Evolutionary conservation across 2,797 vertebrate genomes (phyloP).

Genomic region (Mallotus villosus): DNA sequence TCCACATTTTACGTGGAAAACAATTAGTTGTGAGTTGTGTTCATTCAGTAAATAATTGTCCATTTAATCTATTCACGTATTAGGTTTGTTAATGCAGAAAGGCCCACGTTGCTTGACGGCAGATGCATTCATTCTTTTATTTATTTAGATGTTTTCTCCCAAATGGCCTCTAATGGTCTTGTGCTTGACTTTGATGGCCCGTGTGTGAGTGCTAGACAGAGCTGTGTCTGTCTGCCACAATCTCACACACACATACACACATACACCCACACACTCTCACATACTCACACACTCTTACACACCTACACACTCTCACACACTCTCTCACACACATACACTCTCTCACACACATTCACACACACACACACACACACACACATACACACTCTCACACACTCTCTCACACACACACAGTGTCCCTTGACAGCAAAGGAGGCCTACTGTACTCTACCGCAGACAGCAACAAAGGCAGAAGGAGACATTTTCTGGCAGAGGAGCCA

Average conservation of each 20-base stretch:
- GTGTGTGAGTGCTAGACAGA: not conserved
- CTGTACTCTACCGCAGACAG: constrained; percentile 26
- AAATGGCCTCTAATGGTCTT: constrained; percentile 6
- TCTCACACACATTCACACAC: too few species aligned
- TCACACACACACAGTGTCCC: constrained; percentile 22
- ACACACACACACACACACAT: too few species aligned
- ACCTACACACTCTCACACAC: too few species aligned
- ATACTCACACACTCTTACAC: not conserved
- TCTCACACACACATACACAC: not conserved
- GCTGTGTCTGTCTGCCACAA: not conserved
- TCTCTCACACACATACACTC: too few species aligned
- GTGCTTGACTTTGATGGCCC: constrained; percentile 3
- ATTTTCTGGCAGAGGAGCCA: constrained; percentile 42
- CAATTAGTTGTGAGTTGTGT: constrained; percentile 3
- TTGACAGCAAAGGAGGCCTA: constrained; percentile 31
- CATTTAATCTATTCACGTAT: constrained; percentile 7
- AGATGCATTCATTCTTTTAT: not conserved
- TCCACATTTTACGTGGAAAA: constrained; percentile 2
- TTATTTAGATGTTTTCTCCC: not conserved
- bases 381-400: not conserved
- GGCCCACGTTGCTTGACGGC: not conserved
- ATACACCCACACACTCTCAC: not conserved
- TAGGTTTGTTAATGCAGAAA: constrained; percentile 24
- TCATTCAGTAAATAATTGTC: not conserved
- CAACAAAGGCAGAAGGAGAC: constrained; percentile 34